A percentile compares a stretch with the other conserved stretches of the same genome.
Conservation (phyloP, 2,113 vertebrate species). For the Alligator mississippiensis region DNA sequence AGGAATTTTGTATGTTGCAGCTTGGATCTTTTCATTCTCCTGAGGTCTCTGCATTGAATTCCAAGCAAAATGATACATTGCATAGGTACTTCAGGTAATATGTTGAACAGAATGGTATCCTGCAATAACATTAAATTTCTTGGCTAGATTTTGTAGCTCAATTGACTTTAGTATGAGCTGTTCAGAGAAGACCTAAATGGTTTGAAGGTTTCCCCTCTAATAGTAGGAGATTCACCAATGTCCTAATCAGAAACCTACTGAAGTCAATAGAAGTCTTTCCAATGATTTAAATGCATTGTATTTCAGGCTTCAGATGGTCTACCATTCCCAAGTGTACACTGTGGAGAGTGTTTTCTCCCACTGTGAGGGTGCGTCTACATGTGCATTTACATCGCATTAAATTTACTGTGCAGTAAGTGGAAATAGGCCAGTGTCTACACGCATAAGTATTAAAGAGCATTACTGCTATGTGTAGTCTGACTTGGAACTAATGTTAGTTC, state of each 20-base stretch:
- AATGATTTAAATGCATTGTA: not conserved
- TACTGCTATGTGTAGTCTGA: too few relatives aligned
- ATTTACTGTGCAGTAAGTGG: too few relatives aligned
- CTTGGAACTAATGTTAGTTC: too few relatives aligned
- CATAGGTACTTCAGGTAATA: not conserved
- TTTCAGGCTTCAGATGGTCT: accelerated
- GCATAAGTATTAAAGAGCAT: too few relatives aligned
- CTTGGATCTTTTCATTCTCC: not conserved
- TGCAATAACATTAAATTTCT: not conserved
- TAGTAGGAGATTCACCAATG: not conserved
- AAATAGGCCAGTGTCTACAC: too few relatives aligned
- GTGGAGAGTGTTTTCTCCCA: not conserved
- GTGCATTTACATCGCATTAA: too few relatives aligned
- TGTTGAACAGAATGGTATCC: not conserved
- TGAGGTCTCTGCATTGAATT: not conserved
- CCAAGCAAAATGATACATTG: not conserved
- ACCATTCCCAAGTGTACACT: not conserved
- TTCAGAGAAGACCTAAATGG: not conserved
- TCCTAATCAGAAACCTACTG: not conserved
- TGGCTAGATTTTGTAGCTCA: not conserved
- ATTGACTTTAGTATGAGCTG: not conserved
- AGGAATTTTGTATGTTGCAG: accelerated
- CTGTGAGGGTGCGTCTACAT: not conserved
- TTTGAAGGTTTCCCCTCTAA: not conserved
- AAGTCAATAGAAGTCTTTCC: not conserved